phyloP scores from a whole-genome alignment of 1,140 invertebrate species.

The Drosophila watanabei region DNA sequence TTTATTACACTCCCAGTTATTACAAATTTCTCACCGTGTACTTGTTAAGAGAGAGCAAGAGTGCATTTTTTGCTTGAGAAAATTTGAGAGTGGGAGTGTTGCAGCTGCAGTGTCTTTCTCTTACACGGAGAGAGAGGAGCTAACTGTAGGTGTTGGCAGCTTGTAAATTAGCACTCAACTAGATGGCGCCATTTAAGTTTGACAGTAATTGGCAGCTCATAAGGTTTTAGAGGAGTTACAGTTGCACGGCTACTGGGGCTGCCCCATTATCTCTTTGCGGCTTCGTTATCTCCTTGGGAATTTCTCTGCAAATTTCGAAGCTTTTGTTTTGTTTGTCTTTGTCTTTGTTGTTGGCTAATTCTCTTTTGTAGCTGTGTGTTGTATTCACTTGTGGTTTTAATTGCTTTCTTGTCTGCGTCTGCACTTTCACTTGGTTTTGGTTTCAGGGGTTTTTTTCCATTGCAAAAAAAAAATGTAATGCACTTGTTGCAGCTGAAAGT shows the following conservation, averaged over 20 bases:
- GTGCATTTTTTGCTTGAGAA: conserved; percentile 3
- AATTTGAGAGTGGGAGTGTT: conserved; percentile 8
- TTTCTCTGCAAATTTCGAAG: conserved; percentile 24
- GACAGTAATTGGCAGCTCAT: conserved; percentile 14
- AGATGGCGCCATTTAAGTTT: conserved; percentile 23
- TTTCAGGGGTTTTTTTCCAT: conserved; percentile 2
- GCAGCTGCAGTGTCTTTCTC: conserved; percentile 16
- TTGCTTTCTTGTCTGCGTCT: conserved; percentile 23
- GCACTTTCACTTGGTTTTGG: conserved; percentile 43
- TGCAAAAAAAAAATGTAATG: conserved; percentile 23
- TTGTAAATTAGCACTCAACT: conserved; percentile 38
- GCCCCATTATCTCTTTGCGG: conserved; percentile 2
- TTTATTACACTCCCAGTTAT: background rate
- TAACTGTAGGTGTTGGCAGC: conserved; percentile 33
- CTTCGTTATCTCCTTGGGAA: conserved; percentile 6
- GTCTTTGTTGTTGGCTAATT: conserved; percentile 13
- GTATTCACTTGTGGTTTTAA: conserved; percentile 32
- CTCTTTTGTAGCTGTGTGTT: conserved; percentile 22
- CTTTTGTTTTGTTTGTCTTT: conserved; percentile 13
- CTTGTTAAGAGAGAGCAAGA: background rate
- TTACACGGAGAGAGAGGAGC: background rate
- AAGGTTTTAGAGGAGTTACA: background rate
- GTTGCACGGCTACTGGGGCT: conserved; percentile 10
- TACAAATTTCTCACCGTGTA: background rate
- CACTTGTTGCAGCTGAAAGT: conserved; percentile 36